These are phyloP conservation scores for Cetoscarus ocellatus DNA, from an alignment of 2,797 vertebrate genomes.

Conservation along the genomic window DNA sequence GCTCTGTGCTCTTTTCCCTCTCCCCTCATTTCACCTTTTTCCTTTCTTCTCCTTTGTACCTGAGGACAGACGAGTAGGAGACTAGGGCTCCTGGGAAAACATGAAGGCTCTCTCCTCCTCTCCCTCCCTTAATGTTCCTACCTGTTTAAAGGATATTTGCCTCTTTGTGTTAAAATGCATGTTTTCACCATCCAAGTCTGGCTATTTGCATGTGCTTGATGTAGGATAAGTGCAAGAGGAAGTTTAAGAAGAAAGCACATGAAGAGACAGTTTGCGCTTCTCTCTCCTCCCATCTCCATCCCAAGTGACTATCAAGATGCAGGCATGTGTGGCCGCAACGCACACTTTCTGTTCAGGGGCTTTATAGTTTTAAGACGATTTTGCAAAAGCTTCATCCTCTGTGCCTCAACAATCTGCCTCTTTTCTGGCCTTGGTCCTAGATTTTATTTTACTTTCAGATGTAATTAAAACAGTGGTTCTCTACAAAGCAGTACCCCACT, in stretches of 20 bases:
- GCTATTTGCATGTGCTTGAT: conserved; percentile 75
- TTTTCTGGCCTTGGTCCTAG: too few species aligned
- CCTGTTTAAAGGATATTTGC: conserved; percentile 33
- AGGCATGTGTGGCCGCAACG: background rate
- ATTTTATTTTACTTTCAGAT: too few species aligned
- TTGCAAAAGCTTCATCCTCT: too few species aligned
- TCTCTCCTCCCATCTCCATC: conserved; percentile 5
- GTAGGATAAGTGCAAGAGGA: conserved; percentile 62
- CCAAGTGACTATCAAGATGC: conserved; percentile 29
- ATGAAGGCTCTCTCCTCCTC: conserved; percentile 31
- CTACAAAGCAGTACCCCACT: too few species aligned
- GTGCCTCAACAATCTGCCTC: too few species aligned
- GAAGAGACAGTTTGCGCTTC: conserved; percentile 45
- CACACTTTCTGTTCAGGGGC: too few species aligned
- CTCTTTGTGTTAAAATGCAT: conserved; percentile 13
- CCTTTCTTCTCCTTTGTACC: background rate
- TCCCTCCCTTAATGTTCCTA: conserved; percentile 29
- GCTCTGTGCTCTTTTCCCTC: conserved; percentile 10
- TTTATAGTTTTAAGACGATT: too few species aligned
- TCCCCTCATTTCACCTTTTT: conserved; percentile 19
- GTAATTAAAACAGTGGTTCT: too few species aligned
- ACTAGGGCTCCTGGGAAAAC: conserved; percentile 30
- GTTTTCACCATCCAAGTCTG: conserved; percentile 46
- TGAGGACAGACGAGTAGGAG: conserved; percentile 18
- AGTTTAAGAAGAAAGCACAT: conserved; percentile 66